A percentile compares a stretch with the other conserved stretches of the same genome.
Evolutionary conservation across 2,888 invertebrate species (phyloP).

Genomic region (Drosophila acutilabella): DNA sequence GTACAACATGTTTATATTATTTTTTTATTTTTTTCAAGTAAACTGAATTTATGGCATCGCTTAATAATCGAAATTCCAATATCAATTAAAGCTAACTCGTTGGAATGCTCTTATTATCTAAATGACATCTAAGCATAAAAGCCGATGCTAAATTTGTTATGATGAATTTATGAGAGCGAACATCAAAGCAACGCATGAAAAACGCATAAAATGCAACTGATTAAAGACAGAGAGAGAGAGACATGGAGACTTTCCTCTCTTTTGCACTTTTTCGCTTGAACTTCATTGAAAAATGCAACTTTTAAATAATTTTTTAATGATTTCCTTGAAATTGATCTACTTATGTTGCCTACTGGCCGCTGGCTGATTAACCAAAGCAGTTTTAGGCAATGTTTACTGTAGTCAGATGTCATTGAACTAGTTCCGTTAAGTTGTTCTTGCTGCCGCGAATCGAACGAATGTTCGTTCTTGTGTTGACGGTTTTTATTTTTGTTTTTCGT

Average conservation of each 20-base stretch:
- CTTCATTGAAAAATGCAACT: background rate
- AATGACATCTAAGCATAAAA: background rate
- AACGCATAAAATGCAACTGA: background rate
- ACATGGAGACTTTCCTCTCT: background rate
- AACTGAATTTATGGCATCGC: constrained; percentile 1
- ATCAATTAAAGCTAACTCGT: background rate
- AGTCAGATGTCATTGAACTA: constrained; percentile 55
- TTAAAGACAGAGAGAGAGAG: background rate
- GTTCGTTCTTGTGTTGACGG: constrained; percentile 10
- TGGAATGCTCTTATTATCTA: background rate
- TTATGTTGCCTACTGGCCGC: no score
- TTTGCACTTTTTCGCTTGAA: background rate
- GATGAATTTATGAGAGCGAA: background rate
- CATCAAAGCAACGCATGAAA: background rate
- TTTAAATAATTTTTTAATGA: background rate
- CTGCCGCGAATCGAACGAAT: background rate
- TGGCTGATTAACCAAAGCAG: background rate
- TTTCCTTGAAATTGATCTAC: background rate
- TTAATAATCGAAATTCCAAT: background rate
- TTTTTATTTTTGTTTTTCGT: constrained; percentile 6
- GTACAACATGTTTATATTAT: no score
- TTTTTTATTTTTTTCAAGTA: no score
- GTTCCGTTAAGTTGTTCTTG: constrained; percentile 54
- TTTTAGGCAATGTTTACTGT: constrained; percentile 40
- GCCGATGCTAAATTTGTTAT: constrained; percentile 1